Evolutionary conservation across 2,888 invertebrate genomes (phyloP).

Genomic region (Drosophila borealis): DNA sequence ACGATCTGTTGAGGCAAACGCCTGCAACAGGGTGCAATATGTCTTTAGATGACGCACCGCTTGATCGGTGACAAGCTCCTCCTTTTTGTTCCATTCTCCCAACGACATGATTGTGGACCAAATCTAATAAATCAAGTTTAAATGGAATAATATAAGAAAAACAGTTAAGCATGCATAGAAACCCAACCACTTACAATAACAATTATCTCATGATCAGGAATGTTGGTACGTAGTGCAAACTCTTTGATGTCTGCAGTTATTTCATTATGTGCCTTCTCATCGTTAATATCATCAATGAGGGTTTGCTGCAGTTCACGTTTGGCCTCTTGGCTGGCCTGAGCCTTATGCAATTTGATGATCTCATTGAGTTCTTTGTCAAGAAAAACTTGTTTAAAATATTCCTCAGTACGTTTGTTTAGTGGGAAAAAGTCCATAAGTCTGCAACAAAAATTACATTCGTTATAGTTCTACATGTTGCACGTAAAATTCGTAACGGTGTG

Average conservation of each 20-base stretch:
- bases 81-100: slow-evolving; percentile 99
- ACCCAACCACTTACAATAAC: slow-evolving; percentile 88
- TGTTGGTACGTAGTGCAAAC: slow-evolving; percentile 92
- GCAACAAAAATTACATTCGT: not conserved
- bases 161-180: slow-evolving; percentile 3
- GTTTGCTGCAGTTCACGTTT: slow-evolving; percentile 92
- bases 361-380: slow-evolving; percentile 92
- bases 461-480: not conserved
- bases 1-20: slow-evolving; percentile 93
- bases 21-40: slow-evolving; percentile 94
- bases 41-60: slow-evolving; percentile 95
- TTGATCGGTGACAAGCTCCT: slow-evolving; percentile 97
- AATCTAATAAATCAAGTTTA: slow-evolving; percentile 86
- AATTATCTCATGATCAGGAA: slow-evolving; percentile 96
- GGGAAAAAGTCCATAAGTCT: slow-evolving; percentile 97
- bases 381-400: slow-evolving; percentile 92
- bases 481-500: not conserved
- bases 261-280: slow-evolving; percentile 94
- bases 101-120: slow-evolving; percentile 98
- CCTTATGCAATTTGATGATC: slow-evolving; percentile 92
- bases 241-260: slow-evolving; percentile 94
- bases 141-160: not conserved
- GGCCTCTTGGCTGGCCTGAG: slow-evolving; percentile 93
- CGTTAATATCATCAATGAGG: slow-evolving; percentile 93
- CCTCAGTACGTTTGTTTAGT: slow-evolving; percentile 96